A percentile compares a stretch with the other conserved stretches of the same genome.
Conservation (phyloP, 2,113 vertebrate genomes). For the Lathamus discolor region DNA sequence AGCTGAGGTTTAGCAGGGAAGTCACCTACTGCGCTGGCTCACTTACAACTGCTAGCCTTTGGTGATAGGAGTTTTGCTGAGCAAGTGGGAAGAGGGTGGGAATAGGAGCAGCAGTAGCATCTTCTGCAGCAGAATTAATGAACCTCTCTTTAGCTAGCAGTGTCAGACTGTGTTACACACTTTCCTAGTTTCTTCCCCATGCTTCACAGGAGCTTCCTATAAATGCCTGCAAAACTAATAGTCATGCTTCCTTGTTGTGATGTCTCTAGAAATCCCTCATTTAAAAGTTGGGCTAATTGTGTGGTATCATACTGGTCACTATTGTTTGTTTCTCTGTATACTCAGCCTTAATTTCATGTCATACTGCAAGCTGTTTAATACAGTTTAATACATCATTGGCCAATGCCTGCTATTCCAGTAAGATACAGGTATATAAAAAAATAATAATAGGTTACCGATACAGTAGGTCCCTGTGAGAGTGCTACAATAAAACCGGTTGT, state of each 20-base stretch:
- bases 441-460: background rate
- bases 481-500: background rate
- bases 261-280: background rate
- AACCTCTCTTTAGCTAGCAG: background rate
- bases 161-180: background rate
- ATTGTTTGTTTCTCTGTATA: background rate
- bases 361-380: background rate
- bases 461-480: background rate
- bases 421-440: background rate
- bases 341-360: background rate
- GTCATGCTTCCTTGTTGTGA: background rate
- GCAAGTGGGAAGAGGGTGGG: background rate
- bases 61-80: background rate
- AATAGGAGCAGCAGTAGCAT: background rate
- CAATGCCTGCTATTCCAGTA: background rate
- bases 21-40: background rate
- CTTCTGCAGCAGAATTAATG: background rate
- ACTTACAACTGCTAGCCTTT: background rate
- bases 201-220: background rate
- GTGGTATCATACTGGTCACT: background rate
- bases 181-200: background rate
- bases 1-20: background rate
- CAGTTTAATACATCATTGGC: background rate
- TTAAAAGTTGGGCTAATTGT: background rate
- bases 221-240: background rate